Conservation (phyloP, 53 echinoderm and acorn worm species). For the Glandiceps talaboti region DNA sequence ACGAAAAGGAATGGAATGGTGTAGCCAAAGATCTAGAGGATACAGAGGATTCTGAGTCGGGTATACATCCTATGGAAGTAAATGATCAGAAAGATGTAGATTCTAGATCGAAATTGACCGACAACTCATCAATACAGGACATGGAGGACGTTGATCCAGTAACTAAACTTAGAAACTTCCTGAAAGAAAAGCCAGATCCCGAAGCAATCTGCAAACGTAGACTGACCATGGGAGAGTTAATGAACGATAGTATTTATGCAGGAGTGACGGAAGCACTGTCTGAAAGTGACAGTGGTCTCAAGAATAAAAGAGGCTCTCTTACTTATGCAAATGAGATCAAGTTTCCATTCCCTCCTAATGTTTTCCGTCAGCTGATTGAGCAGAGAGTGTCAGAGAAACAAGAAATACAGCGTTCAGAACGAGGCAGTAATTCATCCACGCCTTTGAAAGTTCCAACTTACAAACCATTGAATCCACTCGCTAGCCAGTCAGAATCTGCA, state of each 20-base stretch:
- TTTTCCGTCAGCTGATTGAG: background rate
- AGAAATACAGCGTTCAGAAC: background rate
- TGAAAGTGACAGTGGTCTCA: background rate
- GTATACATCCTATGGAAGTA: background rate
- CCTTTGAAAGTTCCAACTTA: slow-evolving; percentile 81
- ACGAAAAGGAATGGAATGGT: background rate
- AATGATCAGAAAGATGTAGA: background rate
- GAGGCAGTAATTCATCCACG: background rate
- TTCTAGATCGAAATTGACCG: background rate
- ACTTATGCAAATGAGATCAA: background rate
- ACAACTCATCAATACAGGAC: background rate
- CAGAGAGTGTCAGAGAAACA: background rate
- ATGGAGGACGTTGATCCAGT: slow-evolving; percentile 27
- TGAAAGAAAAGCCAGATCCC: slow-evolving; percentile 5
- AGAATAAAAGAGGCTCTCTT: background rate
- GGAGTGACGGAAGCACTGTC: background rate
- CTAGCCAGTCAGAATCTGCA: slow-evolving; percentile 4
- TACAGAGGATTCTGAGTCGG: slow-evolving; percentile 15
- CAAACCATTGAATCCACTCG: slow-evolving; percentile 52
- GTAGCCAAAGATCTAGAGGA: slow-evolving; percentile 14
- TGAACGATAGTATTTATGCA: background rate
- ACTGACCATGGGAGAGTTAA: background rate
- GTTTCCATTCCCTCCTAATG: background rate
- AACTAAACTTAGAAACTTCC: slow-evolving; percentile 67
- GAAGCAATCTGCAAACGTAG: background rate